Percentiles rank a stretch among this genome's conserved stretches.
Conservation (phyloP, 2,888 invertebrate genomes). For the Epistrophe grossulariae region DNA sequence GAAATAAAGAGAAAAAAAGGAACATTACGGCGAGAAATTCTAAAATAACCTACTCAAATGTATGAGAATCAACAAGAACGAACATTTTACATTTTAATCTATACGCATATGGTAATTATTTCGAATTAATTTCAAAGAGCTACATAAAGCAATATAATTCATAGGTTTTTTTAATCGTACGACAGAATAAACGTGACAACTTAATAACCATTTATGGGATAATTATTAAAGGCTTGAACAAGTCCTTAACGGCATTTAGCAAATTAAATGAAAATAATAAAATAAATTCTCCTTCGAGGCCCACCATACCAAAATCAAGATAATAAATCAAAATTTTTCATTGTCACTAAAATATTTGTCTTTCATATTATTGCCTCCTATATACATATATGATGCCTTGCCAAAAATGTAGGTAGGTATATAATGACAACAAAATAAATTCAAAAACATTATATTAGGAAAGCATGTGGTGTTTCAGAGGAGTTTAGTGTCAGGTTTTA, state of each 20-base stretch:
- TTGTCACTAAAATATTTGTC: slow-evolving; percentile 7
- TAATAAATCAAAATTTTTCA: slow-evolving; percentile 21
- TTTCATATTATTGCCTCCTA: neutral
- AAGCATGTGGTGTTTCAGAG: neutral
- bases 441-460: no score
- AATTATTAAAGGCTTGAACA: neutral
- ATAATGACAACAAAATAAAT: neutral
- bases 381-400: no score
- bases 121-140: neutral
- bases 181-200: neutral
- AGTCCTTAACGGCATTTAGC: neutral
- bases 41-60: neutral
- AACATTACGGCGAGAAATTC: no score
- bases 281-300: neutral
- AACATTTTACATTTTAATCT: neutral
- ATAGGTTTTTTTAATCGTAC: neutral
- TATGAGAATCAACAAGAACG: slow-evolving; percentile 9
- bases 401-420: neutral
- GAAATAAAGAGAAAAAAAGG: no score
- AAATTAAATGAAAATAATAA: slow-evolving; percentile 7
- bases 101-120: no score
- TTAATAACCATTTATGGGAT: neutral
- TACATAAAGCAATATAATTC: neutral
- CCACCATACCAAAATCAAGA: neutral
- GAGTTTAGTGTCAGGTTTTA: slow-evolving; percentile 4